A percentile compares a stretch with the other conserved stretches of the same genome.
Evolutionary conservation across 2,113 vertebrate species (phyloP).

Genomic region (Benitochromis conjunctus): DNA sequence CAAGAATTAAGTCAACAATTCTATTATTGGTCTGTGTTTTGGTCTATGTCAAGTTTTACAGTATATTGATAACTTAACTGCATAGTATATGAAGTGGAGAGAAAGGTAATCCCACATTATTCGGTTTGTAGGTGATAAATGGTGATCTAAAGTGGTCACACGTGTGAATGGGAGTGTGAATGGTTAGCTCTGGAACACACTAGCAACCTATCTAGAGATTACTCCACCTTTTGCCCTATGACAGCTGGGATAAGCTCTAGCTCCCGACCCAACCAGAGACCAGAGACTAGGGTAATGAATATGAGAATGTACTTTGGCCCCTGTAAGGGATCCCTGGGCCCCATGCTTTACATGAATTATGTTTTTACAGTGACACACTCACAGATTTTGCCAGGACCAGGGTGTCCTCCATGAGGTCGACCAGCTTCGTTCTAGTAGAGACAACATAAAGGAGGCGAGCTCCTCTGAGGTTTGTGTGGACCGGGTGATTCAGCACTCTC

Average conservation of each 20-base stretch:
- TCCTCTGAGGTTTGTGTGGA: constrained; percentile 87
- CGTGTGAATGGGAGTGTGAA: neutral
- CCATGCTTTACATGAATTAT: neutral
- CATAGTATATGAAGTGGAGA: neutral
- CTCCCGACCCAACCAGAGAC: neutral
- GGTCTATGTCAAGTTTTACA: no score
- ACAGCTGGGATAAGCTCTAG: neutral
- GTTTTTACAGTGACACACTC: constrained; percentile 43
- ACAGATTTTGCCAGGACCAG: constrained; percentile 91
- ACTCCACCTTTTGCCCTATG: neutral
- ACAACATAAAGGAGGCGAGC: constrained; percentile 85
- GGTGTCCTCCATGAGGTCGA: constrained; percentile 86
- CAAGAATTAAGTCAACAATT: no score
- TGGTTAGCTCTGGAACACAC: neutral
- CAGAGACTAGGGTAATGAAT: neutral
- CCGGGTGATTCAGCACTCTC: constrained; percentile 87
- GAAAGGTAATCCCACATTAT: neutral
- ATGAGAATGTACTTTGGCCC: neutral
- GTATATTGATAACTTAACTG: no score
- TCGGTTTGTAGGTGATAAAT: neutral
- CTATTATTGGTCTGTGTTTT: no score
- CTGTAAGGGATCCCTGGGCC: neutral
- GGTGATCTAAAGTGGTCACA: neutral
- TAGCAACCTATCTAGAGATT: neutral
- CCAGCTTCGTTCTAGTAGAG: constrained; percentile 78